A percentile compares a stretch with the other conserved stretches of the same genome.
phyloP scores from a whole-genome alignment of 2,113 vertebrate species.

The Talpa occidentalis region DNA sequence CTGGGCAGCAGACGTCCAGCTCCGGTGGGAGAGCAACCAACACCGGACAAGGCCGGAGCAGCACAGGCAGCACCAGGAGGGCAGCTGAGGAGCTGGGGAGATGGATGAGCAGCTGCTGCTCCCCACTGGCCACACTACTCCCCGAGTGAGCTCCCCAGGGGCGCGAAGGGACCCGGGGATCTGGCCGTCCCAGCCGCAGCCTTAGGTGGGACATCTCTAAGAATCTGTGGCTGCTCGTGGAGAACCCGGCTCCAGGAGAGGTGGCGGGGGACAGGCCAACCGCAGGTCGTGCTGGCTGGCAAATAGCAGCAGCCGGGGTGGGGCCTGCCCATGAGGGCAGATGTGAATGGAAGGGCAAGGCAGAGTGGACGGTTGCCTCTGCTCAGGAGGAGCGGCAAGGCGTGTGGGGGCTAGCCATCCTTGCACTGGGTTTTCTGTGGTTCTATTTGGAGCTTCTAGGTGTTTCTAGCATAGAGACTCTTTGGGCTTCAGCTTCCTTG shows the following conservation, averaged over 20 bases:
- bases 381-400: neutral
- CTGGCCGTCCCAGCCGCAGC: neutral
- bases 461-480: neutral
- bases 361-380: neutral
- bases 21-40: neutral
- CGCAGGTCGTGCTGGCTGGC: neutral
- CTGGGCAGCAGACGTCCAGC: neutral
- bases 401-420: neutral
- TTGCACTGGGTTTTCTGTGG: neutral
- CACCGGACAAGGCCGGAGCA: neutral
- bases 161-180: neutral
- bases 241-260: neutral
- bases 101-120: neutral
- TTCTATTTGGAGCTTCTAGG: slow-evolving; percentile 4
- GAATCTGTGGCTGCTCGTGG: neutral
- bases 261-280: no score
- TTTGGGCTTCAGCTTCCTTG: neutral
- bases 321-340: neutral
- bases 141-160: neutral
- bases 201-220: neutral
- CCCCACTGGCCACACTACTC: neutral
- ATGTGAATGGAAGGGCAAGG: neutral
- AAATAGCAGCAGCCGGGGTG: neutral
- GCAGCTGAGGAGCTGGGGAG: neutral
- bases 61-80: neutral